A percentile compares a stretch with the other conserved stretches of the same genome.
Evolutionary conservation across 2,888 invertebrate genomes (phyloP).

Genomic region (Eupithecia insigniata): DNA sequence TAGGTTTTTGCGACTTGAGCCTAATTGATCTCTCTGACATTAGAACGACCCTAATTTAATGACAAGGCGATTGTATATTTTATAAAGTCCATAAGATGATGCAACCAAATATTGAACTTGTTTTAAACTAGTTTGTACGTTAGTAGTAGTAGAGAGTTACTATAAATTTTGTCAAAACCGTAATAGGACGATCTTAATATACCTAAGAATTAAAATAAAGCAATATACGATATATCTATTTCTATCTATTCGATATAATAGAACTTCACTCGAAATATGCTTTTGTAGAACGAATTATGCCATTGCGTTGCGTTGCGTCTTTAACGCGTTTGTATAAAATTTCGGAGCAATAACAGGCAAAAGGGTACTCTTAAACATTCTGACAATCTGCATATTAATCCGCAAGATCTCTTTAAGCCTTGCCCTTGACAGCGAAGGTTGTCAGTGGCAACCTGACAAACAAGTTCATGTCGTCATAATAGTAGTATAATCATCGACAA

Average conservation of each 20-base stretch:
- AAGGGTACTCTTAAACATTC: not conserved
- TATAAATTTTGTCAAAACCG: no score
- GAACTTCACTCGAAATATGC: not conserved
- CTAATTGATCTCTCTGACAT: conserved; percentile 28
- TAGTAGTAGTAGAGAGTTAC: no score
- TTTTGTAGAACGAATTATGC: not conserved
- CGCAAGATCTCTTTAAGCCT: conserved; percentile 18
- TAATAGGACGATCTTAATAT: no score
- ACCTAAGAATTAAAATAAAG: no score
- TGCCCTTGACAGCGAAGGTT: conserved; percentile 36
- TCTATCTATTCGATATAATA: no score
- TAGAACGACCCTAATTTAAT: conserved; percentile 8
- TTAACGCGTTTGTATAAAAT: no score
- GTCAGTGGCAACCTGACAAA: conserved; percentile 29
- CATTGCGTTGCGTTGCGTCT: no score
- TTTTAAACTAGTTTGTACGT: no score
- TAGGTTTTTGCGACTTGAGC: conserved; percentile 30
- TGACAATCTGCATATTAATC: not conserved
- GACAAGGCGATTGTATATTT: not conserved
- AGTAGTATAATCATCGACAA: conserved; percentile 43
- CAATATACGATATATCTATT: no score
- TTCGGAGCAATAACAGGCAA: no score
- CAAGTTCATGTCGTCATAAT: conserved; percentile 35
- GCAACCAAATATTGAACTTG: not conserved
- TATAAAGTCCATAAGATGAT: not conserved